Conservation (phyloP, 2,888 invertebrate genomes). For the Lobophora halterata region DNA sequence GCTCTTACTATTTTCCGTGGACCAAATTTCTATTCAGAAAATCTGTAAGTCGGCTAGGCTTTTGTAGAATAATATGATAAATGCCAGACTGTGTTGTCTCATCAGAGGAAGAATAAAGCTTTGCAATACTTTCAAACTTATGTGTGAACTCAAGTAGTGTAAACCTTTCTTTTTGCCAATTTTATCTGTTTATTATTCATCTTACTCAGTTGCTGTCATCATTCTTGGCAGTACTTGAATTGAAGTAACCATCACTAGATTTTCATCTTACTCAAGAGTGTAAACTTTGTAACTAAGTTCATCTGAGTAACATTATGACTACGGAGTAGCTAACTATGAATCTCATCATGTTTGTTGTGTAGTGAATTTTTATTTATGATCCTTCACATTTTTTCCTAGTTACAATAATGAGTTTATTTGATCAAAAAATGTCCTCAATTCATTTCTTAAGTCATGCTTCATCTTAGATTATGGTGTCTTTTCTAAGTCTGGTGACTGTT, state of each 20-base stretch:
- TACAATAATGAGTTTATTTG: too few relatives aligned
- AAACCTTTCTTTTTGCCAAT: slow-evolving; percentile 14
- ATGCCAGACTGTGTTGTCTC: slow-evolving; percentile 9
- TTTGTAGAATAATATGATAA: slow-evolving; percentile 8
- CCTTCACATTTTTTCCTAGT: too few relatives aligned
- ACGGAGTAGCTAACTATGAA: slow-evolving; percentile 1
- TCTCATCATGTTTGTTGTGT: slow-evolving; percentile 6
- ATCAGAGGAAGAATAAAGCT: slow-evolving; percentile 3
- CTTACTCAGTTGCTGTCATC: slow-evolving; percentile 9
- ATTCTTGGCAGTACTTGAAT: slow-evolving; percentile 6
- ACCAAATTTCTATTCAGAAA: slow-evolving; percentile 6
- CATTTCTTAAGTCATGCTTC: slow-evolving; percentile 13
- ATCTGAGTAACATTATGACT: slow-evolving; percentile 5
- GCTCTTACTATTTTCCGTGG: slow-evolving; percentile 1
- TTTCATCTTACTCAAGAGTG: slow-evolving; percentile 8
- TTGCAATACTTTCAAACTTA: slow-evolving; percentile 8
- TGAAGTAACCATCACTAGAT: slow-evolving; percentile 6
- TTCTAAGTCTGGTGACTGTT: not conserved
- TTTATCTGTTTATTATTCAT: slow-evolving; percentile 10
- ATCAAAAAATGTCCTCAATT: slow-evolving; percentile 7
- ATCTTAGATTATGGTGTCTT: slow-evolving; percentile 15
- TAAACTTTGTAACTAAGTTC: slow-evolving; percentile 1
- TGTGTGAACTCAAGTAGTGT: slow-evolving; percentile 4
- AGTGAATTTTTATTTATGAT: slow-evolving; percentile 9
- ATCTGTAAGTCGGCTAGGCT: slow-evolving; percentile 6